Conservation (phyloP, 2,888 invertebrate species). For the Ditula angustiorana region DNA sequence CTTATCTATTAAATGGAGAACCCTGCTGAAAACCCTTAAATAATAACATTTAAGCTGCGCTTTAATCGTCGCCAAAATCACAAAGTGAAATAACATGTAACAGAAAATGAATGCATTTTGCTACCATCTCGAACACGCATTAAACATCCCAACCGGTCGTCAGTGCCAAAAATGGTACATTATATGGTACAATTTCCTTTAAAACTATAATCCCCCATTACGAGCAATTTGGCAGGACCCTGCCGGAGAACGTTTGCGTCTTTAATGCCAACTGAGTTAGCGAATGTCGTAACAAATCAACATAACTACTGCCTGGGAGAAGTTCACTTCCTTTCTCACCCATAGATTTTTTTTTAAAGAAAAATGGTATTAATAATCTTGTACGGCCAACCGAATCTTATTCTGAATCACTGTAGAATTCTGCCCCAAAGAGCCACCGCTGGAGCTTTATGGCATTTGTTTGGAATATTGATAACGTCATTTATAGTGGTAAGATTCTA, state of each 20-base stretch:
- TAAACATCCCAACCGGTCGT: background rate
- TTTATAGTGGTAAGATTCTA: too few relatives aligned
- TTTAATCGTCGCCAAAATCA: background rate
- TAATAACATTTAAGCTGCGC: too few relatives aligned
- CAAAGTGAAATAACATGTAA: background rate
- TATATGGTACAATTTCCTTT: conserved; percentile 17
- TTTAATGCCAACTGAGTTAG: conserved; percentile 20
- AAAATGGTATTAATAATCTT: too few relatives aligned
- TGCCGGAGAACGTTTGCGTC: conserved; percentile 21
- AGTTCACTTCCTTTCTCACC: background rate
- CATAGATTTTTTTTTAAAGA: background rate
- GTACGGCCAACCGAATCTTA: too few relatives aligned
- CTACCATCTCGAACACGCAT: conserved; percentile 4
- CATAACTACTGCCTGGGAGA: conserved; percentile 18
- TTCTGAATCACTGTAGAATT: too few relatives aligned
- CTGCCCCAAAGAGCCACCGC: too few relatives aligned
- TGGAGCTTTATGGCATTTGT: too few relatives aligned
- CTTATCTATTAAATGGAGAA: too few relatives aligned
- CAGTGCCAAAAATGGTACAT: conserved; percentile 20
- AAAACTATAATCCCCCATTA: conserved; percentile 23
- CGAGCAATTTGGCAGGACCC: conserved; percentile 27
- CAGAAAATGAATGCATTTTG: conserved; percentile 2
- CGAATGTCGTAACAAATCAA: conserved; percentile 32
- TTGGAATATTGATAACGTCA: too few relatives aligned
- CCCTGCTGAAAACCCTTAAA: too few relatives aligned